Conservation (phyloP, 1,140 invertebrate species). For the Pygmarrhopalites habei region DNA sequence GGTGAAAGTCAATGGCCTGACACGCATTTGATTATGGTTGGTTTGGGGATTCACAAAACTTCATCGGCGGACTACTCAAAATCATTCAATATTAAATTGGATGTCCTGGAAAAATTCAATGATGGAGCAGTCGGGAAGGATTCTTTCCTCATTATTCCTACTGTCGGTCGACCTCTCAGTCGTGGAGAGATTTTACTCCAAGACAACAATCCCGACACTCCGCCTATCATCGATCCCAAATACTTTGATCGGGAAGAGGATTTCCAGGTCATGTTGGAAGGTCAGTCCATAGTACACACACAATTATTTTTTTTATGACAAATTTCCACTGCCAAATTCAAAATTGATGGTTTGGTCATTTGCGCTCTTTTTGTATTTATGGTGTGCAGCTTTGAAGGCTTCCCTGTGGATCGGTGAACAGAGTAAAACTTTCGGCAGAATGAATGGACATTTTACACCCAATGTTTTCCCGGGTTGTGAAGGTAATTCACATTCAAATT, state of each 20-base stretch:
- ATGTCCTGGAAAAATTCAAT: slow-evolving; percentile 16
- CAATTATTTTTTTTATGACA: too few relatives aligned
- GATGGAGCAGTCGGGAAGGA: slow-evolving; percentile 19
- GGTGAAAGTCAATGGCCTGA: slow-evolving; percentile 27
- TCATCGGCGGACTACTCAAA: neutral
- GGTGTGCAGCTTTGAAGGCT: slow-evolving; percentile 3
- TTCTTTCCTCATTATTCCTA: slow-evolving; percentile 54
- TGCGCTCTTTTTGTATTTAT: neutral
- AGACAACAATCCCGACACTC: neutral
- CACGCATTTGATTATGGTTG: slow-evolving; percentile 20
- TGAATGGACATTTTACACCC: neutral
- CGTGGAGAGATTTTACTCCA: neutral
- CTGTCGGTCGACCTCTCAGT: slow-evolving; percentile 56
- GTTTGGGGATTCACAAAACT: slow-evolving; percentile 7
- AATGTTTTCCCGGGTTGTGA: slow-evolving; percentile 58
- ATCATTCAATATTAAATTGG: slow-evolving; percentile 17
- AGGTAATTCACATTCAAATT: too few relatives aligned
- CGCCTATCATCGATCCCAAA: neutral
- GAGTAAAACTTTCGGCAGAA: neutral
- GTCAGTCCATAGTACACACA: too few relatives aligned
- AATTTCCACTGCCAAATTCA: too few relatives aligned
- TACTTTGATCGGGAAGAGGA: neutral
- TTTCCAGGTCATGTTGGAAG: too few relatives aligned
- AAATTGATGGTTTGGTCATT: too few relatives aligned
- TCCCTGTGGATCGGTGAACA: slow-evolving; percentile 9